Evolutionary conservation across 2,113 vertebrate species (phyloP).

Genomic region (Hemiscyllium ocellatum): DNA sequence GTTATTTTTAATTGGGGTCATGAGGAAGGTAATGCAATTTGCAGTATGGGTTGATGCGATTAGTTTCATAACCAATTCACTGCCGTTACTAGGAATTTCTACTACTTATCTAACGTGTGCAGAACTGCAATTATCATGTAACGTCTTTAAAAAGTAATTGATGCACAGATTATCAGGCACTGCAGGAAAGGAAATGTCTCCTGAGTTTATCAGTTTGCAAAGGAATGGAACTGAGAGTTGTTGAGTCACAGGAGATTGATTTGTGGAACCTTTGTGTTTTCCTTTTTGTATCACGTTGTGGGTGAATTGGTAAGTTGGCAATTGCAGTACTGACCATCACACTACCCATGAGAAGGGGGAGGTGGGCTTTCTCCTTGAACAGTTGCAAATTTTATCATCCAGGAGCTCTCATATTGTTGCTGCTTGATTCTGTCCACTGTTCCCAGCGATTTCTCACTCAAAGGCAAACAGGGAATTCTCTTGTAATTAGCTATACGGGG

Average conservation of each 20-base stretch:
- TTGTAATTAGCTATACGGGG: too few relatives aligned
- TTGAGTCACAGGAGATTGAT: neutral
- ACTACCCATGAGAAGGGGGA: neutral
- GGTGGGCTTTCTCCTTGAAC: neutral
- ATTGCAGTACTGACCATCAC: neutral
- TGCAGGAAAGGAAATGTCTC: neutral
- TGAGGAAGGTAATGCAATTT: slow-evolving; percentile 20
- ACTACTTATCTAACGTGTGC: neutral
- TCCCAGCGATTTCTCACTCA: neutral
- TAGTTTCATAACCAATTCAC: slow-evolving; percentile 7
- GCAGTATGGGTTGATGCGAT: neutral
- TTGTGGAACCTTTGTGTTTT: neutral
- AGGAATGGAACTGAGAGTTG: neutral
- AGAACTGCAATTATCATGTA: neutral
- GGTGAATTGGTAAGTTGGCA: too few relatives aligned
- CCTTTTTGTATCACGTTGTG: too few relatives aligned
- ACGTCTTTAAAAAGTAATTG: neutral
- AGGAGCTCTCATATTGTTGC: neutral
- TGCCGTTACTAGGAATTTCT: neutral
- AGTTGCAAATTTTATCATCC: neutral
- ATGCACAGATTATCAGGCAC: neutral
- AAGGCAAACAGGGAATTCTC: neutral
- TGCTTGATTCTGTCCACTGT: neutral
- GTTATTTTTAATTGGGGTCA: slow-evolving; percentile 23
- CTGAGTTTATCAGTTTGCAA: neutral